Evolutionary conservation across 2,888 invertebrate genomes (phyloP).

Genomic region (Melinaea menophilus): DNA sequence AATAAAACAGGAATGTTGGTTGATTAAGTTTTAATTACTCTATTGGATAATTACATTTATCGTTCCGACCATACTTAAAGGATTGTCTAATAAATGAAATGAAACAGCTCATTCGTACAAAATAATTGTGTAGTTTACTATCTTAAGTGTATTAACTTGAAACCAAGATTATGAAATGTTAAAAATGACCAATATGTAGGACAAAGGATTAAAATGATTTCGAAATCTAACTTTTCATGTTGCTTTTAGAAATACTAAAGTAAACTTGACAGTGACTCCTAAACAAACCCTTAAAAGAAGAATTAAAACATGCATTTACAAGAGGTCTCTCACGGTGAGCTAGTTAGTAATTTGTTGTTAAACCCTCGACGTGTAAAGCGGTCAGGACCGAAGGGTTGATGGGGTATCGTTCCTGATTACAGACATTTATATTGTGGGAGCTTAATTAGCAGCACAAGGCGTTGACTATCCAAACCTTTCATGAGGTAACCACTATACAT

Average conservation of each 20-base stretch:
- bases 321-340: constrained; percentile 13
- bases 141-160: no score
- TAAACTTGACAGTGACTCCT: no score
- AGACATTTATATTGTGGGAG: constrained; percentile 63
- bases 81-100: neutral
- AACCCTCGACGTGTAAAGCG: constrained; percentile 31
- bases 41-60: neutral
- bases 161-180: no score
- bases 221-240: no score
- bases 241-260: no score
- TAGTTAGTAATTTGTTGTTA: constrained; percentile 48
- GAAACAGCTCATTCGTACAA: neutral
- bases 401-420: constrained; percentile 61
- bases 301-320: no score
- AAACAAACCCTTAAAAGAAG: no score
- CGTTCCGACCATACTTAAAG: neutral
- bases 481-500: neutral
- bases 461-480: constrained; percentile 3
- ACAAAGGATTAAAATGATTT: no score
- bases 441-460: constrained; percentile 56
- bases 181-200: no score
- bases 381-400: constrained; percentile 42
- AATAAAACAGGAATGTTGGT: no score
- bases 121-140: neutral
- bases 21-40: no score